Base-by-base conservation (phyloP, 2,113 vertebrate species). In the Myiagra hebetior region DNA sequence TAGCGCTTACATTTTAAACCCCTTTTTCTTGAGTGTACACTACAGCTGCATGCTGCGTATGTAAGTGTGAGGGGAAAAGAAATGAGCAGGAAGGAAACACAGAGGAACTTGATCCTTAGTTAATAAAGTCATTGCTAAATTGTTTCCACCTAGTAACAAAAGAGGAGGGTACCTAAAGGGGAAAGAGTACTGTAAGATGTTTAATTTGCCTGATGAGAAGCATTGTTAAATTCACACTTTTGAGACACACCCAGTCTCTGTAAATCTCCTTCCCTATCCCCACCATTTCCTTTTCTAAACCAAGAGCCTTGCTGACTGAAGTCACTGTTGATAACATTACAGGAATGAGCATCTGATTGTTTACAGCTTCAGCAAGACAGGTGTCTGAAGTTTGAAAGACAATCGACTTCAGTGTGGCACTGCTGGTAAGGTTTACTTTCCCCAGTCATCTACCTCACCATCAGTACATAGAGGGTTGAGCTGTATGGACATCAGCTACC, bases 11-110 rank as follows among this genome's bases (percentile, higher is more conserved):
- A 44, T 89, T 94, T 95, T 93, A 79, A 87, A 85, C 17, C 28
- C 13, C 49, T 46, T 67, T 7, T 33, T 84, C 73, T 70, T 78
- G 52, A 47, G 47, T n/a, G 22, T 16, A 22, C 41, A 16, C 39
- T 37, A 24, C 85, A 95, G 89, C 94, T 96, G 93, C 42, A 4
- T 21, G 30, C 59, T 57, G 31, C 0, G 0, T 85, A 21, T 75
- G 0, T 44, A 80, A 75, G 60, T 37, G 56, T 37, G 82, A 83
- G 19, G 35, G 87, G 82, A n/a, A 85, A 89, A 93, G 37, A 55
- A 93, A 85, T 19, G 49, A 69, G 30, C 74, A 87, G 87, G 94
- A 95, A 93, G 89, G 87, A 93, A 95, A 63, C 35, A 59, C 30
- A 57, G 49, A 30, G 63, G 70, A 95, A 95, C 78, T 57, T 50